Conservation (phyloP, 2,113 vertebrate species). For the Synodontis membranacea region DNA sequence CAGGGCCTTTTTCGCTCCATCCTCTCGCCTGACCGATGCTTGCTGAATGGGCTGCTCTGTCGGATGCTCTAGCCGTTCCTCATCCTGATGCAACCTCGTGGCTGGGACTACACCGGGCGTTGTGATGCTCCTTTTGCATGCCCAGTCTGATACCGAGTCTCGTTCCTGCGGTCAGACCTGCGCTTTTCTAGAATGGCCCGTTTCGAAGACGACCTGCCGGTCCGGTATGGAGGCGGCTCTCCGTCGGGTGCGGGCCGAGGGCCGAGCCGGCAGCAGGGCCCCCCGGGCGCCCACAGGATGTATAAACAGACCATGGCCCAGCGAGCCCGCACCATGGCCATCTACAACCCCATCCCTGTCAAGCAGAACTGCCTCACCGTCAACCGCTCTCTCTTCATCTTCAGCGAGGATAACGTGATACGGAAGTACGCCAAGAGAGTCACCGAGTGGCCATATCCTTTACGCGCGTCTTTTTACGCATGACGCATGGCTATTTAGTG, state of each 20-base stretch:
- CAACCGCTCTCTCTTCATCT: constrained; percentile 97
- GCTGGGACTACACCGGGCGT: constrained; percentile 63
- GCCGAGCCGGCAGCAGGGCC: constrained; percentile 80
- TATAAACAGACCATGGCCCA: constrained; percentile 97
- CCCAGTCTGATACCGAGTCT: constrained; percentile 73
- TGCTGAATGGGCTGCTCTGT: constrained; percentile 53
- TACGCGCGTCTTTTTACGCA: constrained; percentile 68
- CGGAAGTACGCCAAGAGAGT: constrained; percentile 92
- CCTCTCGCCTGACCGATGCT: constrained; percentile 35
- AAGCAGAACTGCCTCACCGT: constrained; percentile 95
- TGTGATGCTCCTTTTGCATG: constrained; percentile 83
- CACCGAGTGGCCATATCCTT: constrained; percentile 95
- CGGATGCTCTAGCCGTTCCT: constrained; percentile 51
- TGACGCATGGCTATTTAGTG: not conserved
- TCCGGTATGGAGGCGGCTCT: constrained; percentile 80
- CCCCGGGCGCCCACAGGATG: constrained; percentile 80
- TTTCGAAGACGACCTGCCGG: constrained; percentile 88
- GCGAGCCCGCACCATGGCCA: constrained; percentile 94
- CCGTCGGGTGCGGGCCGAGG: constrained; percentile 76
- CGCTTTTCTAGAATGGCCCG: constrained; percentile 84
- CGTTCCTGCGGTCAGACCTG: constrained; percentile 74
- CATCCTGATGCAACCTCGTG: constrained; percentile 55
- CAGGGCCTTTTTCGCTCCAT: not conserved
- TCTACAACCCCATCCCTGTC: constrained; percentile 98
- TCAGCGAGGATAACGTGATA: constrained; percentile 97